These are phyloP conservation scores for Microtus pennsylvanicus DNA, from an alignment of 2,113 vertebrate species.

Conservation along the genomic window DNA sequence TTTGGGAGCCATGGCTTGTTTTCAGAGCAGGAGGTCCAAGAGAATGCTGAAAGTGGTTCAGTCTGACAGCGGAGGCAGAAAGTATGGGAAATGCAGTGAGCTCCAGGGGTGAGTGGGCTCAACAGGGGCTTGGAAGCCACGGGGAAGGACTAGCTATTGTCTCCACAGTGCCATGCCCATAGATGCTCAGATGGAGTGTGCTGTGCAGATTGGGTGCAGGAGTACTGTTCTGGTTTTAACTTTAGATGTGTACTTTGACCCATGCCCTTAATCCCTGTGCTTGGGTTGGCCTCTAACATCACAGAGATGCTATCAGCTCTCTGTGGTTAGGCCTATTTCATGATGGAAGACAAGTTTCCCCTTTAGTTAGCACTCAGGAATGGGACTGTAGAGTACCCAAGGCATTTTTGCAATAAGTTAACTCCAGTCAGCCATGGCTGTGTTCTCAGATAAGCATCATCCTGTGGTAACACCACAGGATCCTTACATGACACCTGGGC, in stretches of 20 bases:
- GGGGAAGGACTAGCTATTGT: neutral
- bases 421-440: neutral
- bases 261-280: neutral
- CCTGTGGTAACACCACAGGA: neutral
- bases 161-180: neutral
- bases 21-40: neutral
- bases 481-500: neutral
- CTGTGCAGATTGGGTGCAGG: neutral
- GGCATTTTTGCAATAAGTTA: neutral
- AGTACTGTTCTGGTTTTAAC: neutral
- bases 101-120: neutral
- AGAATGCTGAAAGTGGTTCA: neutral
- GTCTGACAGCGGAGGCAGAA: neutral
- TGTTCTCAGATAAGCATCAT: neutral
- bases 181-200: neutral
- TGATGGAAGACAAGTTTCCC: neutral
- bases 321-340: neutral
- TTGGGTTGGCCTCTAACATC: neutral
- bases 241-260: neutral
- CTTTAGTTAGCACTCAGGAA: neutral
- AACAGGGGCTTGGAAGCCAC: neutral
- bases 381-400: neutral
- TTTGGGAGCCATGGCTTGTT: neutral
- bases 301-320: neutral
- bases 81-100: neutral